Evolutionary conservation across 2,888 invertebrate species (phyloP), one percentile per base, ranked within the genome.

Genomic region (Heteromyza rotundicornis): DNA sequence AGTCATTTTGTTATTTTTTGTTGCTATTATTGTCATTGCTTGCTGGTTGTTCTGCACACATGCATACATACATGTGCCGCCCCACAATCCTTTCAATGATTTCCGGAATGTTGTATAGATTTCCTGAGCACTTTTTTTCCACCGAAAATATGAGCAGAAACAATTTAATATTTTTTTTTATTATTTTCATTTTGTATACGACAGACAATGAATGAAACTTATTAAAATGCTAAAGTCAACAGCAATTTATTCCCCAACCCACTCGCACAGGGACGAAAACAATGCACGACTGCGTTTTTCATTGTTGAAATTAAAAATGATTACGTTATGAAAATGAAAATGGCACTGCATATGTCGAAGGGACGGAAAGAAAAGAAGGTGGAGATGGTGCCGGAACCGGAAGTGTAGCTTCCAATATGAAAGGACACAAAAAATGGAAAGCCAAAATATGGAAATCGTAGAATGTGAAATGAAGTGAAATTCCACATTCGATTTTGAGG

Each of bases 291-390:
- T 52, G 23, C 59, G 53, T 59, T 59, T n/a, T 59, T 59, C 47
- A 59, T 49, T 54, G 55, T 53, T 55, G 35, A 57, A 61, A 57
- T 57, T 57, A 57, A 61, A 61, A 61, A 61, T 53, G 49, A 44
- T 57, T 24, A 47, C 50, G 49, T 57, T 57, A 57, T 57, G 53
- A 61, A 57, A 55, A 32, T 32, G 32, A 51, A 51, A 56, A 54
- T 54, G 27, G 27, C 27, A 27, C 27, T 27, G 10, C 27, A 27
- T 27, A n/a, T n/a, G n/a, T n/a, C n/a, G n/a, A n/a, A n/a, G n/a
- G n/a, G n/a, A n/a, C n/a, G n/a, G n/a, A n/a, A n/a, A n/a, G n/a
- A n/a, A n/a, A n/a, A n/a, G n/a, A n/a, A n/a, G n/a, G n/a, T n/a
- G n/a, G n/a, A n/a, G n/a, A n/a, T n/a, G n/a, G n/a, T n/a, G n/a